Conservation (phyloP, 2,888 invertebrate species). For the Lepidochitona cinerea region DNA sequence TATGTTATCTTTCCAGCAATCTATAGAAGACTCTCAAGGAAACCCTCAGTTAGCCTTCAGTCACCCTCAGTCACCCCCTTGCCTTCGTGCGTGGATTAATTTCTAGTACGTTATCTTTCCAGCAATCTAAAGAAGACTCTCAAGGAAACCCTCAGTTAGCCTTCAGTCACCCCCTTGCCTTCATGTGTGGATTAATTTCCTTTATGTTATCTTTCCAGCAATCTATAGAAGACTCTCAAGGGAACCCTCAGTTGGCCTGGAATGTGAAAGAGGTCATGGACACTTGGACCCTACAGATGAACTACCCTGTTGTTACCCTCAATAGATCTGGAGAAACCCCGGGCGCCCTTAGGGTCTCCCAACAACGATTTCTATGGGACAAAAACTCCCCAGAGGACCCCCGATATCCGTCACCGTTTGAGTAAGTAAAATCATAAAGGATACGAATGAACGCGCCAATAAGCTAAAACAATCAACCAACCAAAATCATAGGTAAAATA, state of each 20-base stretch:
- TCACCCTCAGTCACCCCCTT: too few relatives aligned
- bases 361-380: conserved; percentile 52
- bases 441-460: too few relatives aligned
- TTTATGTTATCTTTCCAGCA: conserved; percentile 13
- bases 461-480: too few relatives aligned
- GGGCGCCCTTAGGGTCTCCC: conserved; percentile 35
- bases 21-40: too few relatives aligned
- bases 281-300: conserved; percentile 63
- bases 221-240: conserved; percentile 18
- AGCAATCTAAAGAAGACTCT: not conserved
- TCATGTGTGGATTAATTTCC: too few relatives aligned
- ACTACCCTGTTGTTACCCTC: conserved; percentile 56
- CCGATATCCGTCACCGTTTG: conserved; percentile 38
- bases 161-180: too few relatives aligned
- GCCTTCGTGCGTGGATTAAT: too few relatives aligned
- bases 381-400: conserved; percentile 34
- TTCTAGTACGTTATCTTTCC: not conserved
- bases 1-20: too few relatives aligned
- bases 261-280: conserved; percentile 38
- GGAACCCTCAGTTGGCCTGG: conserved; percentile 13
- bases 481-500: too few relatives aligned
- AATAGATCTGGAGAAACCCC: conserved; percentile 11
- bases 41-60: too few relatives aligned
- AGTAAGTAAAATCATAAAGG: too few relatives aligned
- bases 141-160: too few relatives aligned